Evolutionary conservation across 2,888 invertebrate species (phyloP).

Genomic region (Trissolcus japonicus): DNA sequence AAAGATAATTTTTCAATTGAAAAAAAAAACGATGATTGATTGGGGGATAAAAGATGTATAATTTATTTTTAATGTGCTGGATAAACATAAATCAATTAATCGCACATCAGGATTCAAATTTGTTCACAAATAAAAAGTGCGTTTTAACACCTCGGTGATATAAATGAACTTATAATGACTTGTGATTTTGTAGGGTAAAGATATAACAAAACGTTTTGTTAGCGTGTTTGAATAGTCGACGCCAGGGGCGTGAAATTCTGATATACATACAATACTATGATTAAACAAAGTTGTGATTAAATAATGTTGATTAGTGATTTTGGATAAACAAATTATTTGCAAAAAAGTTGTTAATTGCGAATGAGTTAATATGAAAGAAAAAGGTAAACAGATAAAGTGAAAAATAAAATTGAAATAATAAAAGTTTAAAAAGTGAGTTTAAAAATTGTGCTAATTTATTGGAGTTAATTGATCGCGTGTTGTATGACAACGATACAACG

Average conservation of each 20-base stretch:
- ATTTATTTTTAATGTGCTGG: constrained; percentile 7
- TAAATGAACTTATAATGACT: constrained; percentile 31
- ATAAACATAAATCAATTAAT: constrained; percentile 16
- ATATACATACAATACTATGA: constrained; percentile 8
- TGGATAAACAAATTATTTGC: neutral
- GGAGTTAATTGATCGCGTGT: too few species aligned
- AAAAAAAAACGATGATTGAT: constrained; percentile 2
- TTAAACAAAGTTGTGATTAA: constrained; percentile 13
- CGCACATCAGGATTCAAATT: constrained; percentile 10
- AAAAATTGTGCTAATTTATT: too few species aligned
- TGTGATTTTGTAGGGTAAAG: constrained; percentile 7
- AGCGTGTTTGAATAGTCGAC: constrained; percentile 11
- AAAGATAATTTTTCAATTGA: neutral
- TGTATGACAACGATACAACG: neutral
- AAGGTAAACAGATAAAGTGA: too few species aligned
- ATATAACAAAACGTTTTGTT: constrained; percentile 14
- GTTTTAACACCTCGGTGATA: constrained; percentile 20
- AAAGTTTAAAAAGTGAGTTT: too few species aligned
- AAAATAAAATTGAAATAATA: too few species aligned
- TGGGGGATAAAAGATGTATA: constrained; percentile 6
- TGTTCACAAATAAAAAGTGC: constrained; percentile 16
- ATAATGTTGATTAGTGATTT: neutral
- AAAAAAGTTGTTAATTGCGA: too few species aligned
- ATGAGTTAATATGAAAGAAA: too few species aligned
- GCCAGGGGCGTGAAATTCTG: neutral